Evolutionary conservation across 2,888 invertebrate species (phyloP).

Genomic region (Drosophila nr. medialis): DNA sequence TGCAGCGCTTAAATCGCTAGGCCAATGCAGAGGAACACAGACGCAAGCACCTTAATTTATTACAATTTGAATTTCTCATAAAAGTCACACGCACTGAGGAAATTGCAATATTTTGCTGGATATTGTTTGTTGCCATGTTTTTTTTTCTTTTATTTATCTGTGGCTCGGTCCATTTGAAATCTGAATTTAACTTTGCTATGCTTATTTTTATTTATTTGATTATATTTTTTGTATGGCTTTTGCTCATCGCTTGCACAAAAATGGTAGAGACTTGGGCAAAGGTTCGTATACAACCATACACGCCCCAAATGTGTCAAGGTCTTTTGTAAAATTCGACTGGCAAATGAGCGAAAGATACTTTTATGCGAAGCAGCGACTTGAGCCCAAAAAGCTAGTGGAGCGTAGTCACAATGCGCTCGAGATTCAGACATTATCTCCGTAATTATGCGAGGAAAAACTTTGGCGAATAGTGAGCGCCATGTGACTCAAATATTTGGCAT

Average conservation of each 20-base stretch:
- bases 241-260: slow-evolving; percentile 32
- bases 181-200: slow-evolving; percentile 26
- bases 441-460: slow-evolving; percentile 68
- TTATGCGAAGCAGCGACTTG: slow-evolving; percentile 1
- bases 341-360: slow-evolving; percentile 63
- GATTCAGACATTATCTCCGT: slow-evolving; percentile 39
- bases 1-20: slow-evolving; percentile 22
- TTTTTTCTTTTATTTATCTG: slow-evolving; percentile 19
- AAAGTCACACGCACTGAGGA: slow-evolving; percentile 47
- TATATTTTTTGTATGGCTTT: slow-evolving; percentile 3
- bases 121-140: slow-evolving; percentile 23
- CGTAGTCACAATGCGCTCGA: slow-evolving; percentile 44
- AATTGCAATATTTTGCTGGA: slow-evolving; percentile 52
- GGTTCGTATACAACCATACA: slow-evolving; percentile 52
- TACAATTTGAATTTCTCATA: slow-evolving; percentile 40
- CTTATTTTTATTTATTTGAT: slow-evolving; percentile 10
- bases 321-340: slow-evolving; percentile 68
- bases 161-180: slow-evolving; percentile 52
- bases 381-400: slow-evolving; percentile 44
- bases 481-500: slow-evolving; percentile 60
- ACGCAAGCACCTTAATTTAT: slow-evolving; percentile 63
- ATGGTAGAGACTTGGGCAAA: slow-evolving; percentile 35
- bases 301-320: slow-evolving; percentile 76
- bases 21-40: slow-evolving; percentile 49
- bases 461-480: slow-evolving; percentile 64